Conservation (phyloP, 2,888 invertebrate genomes). For the Falcaria lacertinaria region DNA sequence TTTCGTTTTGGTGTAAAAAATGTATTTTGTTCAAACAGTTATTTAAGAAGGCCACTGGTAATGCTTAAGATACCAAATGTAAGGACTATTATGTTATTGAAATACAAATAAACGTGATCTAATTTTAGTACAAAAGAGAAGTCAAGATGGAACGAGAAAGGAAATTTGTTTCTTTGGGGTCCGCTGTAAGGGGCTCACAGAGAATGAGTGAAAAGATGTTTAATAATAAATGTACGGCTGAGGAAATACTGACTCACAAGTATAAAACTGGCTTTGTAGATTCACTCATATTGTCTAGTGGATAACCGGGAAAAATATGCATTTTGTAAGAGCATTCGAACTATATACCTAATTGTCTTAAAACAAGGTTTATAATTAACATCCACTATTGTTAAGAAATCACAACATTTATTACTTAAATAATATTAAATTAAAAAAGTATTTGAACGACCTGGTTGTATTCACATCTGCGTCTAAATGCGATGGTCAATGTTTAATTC, state of each 20-base stretch:
- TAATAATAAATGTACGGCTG: constrained; percentile 11
- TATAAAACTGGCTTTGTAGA: not conserved
- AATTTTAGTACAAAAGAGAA: constrained; percentile 16
- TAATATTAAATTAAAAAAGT: no score
- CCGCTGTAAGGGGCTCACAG: constrained; percentile 13
- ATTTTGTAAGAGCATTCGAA: not conserved
- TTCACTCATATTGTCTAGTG: not conserved
- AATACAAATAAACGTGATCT: constrained; percentile 2
- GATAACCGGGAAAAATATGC: not conserved
- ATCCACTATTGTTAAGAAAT: no score
- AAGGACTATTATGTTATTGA: not conserved
- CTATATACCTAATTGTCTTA: not conserved
- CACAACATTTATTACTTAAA: no score
- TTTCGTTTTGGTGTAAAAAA: constrained; percentile 5
- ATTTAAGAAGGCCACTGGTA: not conserved
- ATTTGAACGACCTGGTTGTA: no score
- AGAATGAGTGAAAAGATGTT: constrained; percentile 20
- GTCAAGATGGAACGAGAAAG: constrained; percentile 9
- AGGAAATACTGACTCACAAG: not conserved
- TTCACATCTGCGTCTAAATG: no score
- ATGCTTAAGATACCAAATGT: not conserved
- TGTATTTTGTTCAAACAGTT: constrained; percentile 1
- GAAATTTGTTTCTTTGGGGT: constrained; percentile 9
- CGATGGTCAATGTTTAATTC: no score
- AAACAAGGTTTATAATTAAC: no score